Percentiles rank a stretch among this genome's conserved stretches.
phyloP scores from a whole-genome alignment of 1,140 invertebrate species.

The Lasioglossum baleicum region DNA sequence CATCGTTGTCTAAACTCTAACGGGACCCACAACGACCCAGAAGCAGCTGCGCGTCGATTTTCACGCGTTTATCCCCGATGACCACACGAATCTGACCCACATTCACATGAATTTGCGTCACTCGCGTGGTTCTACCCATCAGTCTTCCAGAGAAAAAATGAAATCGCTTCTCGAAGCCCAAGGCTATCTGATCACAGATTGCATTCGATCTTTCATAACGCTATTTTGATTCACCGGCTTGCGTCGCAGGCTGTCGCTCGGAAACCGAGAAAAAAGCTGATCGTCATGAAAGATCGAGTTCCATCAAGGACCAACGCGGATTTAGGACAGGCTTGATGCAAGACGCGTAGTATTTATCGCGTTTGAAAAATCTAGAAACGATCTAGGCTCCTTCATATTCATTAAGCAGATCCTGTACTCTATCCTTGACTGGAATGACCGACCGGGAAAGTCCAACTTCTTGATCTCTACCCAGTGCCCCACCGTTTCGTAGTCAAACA shows the following conservation, averaged over 20 bases:
- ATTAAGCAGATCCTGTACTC: conserved; percentile 49
- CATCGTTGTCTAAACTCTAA: not conserved
- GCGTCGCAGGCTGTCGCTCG: not conserved
- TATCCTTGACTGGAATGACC: conserved; percentile 70
- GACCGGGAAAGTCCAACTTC: conserved; percentile 71
- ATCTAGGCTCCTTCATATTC: conserved; percentile 63
- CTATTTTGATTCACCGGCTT: too few species aligned
- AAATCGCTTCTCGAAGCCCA: not conserved
- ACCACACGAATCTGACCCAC: not conserved
- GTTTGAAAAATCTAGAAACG: not conserved
- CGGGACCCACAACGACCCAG: fast-evolving
- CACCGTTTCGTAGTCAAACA: not conserved
- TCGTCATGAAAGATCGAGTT: not conserved
- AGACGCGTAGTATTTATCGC: not conserved
- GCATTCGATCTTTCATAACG: not conserved
- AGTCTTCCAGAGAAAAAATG: not conserved
- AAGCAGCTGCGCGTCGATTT: not conserved
- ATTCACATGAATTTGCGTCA: not conserved
- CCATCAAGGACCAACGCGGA: not conserved
- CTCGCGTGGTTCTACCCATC: not conserved
- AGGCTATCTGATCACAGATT: not conserved
- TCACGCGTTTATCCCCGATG: not conserved
- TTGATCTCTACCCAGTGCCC: not conserved
- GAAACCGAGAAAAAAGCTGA: not conserved
- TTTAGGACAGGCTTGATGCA: not conserved